phyloP scores from a whole-genome alignment of 2,797 vertebrate species.

The Sciurus carolinensis region DNA sequence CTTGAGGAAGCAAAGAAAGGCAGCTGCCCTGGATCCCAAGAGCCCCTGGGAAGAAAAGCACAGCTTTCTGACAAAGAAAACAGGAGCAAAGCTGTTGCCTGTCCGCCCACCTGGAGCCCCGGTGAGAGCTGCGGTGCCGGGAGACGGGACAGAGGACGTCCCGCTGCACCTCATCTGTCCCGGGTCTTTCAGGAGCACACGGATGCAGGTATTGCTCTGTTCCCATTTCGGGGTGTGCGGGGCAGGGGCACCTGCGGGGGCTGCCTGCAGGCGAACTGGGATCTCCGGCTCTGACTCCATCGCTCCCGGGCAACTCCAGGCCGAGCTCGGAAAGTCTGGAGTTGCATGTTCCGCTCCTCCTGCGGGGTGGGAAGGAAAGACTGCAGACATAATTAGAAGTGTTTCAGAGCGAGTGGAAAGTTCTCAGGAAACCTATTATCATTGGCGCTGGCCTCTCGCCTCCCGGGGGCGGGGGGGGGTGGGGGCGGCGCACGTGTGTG shows the following conservation, averaged over 20 bases:
- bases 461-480: no score
- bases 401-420: slow-evolving; percentile 82
- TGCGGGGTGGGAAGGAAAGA: slow-evolving; percentile 88
- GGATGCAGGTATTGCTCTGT: no score
- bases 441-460: slow-evolving; percentile 56
- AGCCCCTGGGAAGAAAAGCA: slow-evolving; percentile 63
- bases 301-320: slow-evolving; percentile 60
- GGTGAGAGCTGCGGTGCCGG: accelerated
- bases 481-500: not conserved
- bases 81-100: slow-evolving; percentile 47
- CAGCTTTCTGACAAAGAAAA: slow-evolving; percentile 68
- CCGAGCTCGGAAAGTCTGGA: slow-evolving; percentile 79
- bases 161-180: no score
- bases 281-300: not conserved
- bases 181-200: not conserved
- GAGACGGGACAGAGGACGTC: accelerated
- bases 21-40: not conserved
- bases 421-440: slow-evolving; percentile 87
- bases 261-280: not conserved
- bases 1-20: not conserved
- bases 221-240: not conserved
- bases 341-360: slow-evolving; percentile 83
- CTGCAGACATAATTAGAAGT: slow-evolving; percentile 89
- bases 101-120: slow-evolving; percentile 56
- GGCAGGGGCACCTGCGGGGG: not conserved